Base-by-base conservation (phyloP, 2,113 vertebrate species). In the Pseudois nayaur region DNA sequence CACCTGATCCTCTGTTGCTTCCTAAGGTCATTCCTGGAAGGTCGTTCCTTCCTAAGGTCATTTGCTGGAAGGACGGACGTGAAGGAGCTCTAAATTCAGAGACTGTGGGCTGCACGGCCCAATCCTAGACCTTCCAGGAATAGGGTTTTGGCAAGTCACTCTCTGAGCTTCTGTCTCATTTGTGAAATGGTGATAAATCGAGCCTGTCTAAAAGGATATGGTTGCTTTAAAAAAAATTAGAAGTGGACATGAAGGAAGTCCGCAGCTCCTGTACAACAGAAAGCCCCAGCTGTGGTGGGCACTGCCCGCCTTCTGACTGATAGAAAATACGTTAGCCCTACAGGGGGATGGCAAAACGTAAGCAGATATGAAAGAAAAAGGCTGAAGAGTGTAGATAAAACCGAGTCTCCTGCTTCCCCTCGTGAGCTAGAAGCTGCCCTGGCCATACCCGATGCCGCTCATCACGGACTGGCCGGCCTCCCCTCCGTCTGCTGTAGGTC, bases 401-500 rank as follows among this genome's bases (percentile, higher is more conserved):
- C 48, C 50, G 27, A 3, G 36, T 29, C 21, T 4, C 8, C 15
- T 21, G 33, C n/a, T 23, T n/a, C 11, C 60, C 2, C 50, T 13
- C 43, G 25, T 1, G 13, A 36, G 36, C 67, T 23, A 6, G 67
- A 74, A 74, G 67, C 21, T 74, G 67, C 67, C 12, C 13, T 11
- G 14, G 17, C 13, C 60, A 12, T 1, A 0, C n/a, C 25, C 1
- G 6, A 8, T 21, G 6, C 5, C 29, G 2, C 5, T 6, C 33
- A 0, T 4, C 13, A 3, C 15, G 4, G 5, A 8, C 5, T 23
- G 43, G 11, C 40, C 12, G 1, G 21, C 29, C 16, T 8, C 29
- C 43, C 2, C 2, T 11, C 23, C 21, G 16, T 15, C n/a, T 67
- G 31, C 31, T 76, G 29, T 16, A 71, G n/a, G 33, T 25, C 43